Percentiles rank a stretch among this genome's conserved stretches.
phyloP scores from a whole-genome alignment of 2,888 invertebrate species.

The Stictocephala bisonia region DNA sequence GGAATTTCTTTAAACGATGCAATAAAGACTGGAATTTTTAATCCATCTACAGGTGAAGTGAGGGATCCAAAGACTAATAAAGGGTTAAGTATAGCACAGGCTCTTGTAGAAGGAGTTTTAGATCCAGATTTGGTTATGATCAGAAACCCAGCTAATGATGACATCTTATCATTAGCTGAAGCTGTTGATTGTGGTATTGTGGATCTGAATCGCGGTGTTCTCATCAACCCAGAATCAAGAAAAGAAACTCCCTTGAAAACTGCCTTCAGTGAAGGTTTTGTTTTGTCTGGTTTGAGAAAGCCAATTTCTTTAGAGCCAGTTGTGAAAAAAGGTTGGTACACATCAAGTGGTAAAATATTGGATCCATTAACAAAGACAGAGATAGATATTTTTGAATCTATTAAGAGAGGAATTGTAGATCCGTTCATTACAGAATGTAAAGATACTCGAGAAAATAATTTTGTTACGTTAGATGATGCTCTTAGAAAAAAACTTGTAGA shows the following conservation, averaged over 20 bases:
- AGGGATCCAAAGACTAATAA: slow-evolving; percentile 72
- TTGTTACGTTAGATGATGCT: slow-evolving; percentile 80
- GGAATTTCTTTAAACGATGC: slow-evolving; percentile 75
- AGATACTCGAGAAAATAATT: slow-evolving; percentile 78
- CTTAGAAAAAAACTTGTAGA: slow-evolving; percentile 76
- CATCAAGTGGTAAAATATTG: slow-evolving; percentile 76
- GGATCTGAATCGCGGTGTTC: slow-evolving; percentile 77
- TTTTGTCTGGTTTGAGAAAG: slow-evolving; percentile 75
- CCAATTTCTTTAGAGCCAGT: slow-evolving; percentile 84
- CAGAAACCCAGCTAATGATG: slow-evolving; percentile 78
- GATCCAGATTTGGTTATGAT: slow-evolving; percentile 79
- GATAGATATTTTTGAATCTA: slow-evolving; percentile 79
- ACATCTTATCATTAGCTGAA: slow-evolving; percentile 81
- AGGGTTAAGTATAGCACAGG: slow-evolving; percentile 77
- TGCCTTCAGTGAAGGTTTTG: slow-evolving; percentile 77
- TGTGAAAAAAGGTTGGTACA: slow-evolving; percentile 77
- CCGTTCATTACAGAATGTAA: slow-evolving; percentile 84
- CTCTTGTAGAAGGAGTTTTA: slow-evolving; percentile 80
- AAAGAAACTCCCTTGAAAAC: slow-evolving; percentile 76
- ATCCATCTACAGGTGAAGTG: slow-evolving; percentile 75
- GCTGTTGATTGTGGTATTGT: slow-evolving; percentile 84
- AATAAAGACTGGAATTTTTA: slow-evolving; percentile 74
- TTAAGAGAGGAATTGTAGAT: slow-evolving; percentile 83
- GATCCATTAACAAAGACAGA: slow-evolving; percentile 79
- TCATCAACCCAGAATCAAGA: slow-evolving; percentile 77